phyloP scores from a whole-genome alignment of 2,888 invertebrate genomes.

The Alloplasta piceator region DNA sequence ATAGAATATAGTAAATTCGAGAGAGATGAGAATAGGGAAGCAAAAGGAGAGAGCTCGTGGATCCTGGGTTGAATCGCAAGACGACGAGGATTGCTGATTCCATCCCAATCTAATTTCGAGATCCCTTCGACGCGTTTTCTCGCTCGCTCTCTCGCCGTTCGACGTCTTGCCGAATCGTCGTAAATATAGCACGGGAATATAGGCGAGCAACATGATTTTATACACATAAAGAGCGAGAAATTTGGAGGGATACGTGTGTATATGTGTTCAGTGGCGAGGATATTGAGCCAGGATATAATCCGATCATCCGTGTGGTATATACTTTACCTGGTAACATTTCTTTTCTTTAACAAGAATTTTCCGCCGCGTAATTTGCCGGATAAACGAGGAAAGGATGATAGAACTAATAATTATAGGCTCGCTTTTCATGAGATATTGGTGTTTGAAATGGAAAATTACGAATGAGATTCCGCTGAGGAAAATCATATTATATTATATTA shows the following conservation, averaged over 20 bases:
- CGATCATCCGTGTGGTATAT: conserved; percentile 59
- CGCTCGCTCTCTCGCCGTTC: conserved; percentile 57
- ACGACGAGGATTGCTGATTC: conserved; percentile 70
- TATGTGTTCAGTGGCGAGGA: conserved; percentile 50
- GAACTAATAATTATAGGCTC: neutral
- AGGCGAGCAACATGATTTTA: neutral
- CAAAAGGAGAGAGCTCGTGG: conserved; percentile 25
- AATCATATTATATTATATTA: too few relatives aligned
- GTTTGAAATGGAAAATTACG: too few relatives aligned
- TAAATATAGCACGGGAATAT: neutral
- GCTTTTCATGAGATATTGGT: too few relatives aligned
- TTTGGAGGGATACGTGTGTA: conserved; percentile 20
- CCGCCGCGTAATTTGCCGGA: conserved; percentile 13
- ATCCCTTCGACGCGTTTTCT: conserved; percentile 69
- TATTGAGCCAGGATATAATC: conserved; percentile 60
- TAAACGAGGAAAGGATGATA: neutral
- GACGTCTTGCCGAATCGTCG: conserved; percentile 43
- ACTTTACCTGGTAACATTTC: conserved; percentile 50
- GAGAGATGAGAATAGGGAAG: conserved; percentile 16
- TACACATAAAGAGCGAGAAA: conserved; percentile 23
- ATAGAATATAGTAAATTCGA: neutral
- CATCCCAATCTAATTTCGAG: conserved; percentile 74
- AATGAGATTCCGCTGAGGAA: too few relatives aligned
- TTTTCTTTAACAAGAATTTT: conserved; percentile 28
- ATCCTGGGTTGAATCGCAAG: conserved; percentile 54